Evolutionary conservation across 1,140 invertebrate genomes (phyloP).

Genomic region (Eurosta solidaginis): DNA sequence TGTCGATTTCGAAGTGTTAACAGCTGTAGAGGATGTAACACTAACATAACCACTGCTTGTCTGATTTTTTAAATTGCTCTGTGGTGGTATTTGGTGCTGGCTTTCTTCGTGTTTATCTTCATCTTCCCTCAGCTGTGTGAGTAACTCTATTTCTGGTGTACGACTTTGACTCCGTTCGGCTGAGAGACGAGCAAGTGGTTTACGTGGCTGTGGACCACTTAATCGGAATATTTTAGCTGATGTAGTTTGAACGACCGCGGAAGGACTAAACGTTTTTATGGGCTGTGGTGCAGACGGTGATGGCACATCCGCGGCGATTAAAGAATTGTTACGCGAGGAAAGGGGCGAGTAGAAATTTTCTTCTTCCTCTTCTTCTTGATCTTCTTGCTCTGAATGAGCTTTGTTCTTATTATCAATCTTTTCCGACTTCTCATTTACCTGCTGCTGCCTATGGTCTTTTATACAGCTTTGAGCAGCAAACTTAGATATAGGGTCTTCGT

Average conservation of each 20-base stretch:
- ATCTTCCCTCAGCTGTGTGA: not conserved
- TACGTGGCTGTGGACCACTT: slow-evolving; percentile 44
- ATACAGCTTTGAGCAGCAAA: not conserved
- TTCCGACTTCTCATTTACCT: not conserved
- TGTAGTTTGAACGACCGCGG: not conserved
- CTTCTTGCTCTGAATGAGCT: not conserved
- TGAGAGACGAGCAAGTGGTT: slow-evolving; percentile 36
- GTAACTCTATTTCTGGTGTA: not conserved
- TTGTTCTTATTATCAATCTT: not conserved
- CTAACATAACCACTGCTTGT: slow-evolving; percentile 48
- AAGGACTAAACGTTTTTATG: not conserved
- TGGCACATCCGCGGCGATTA: not conserved
- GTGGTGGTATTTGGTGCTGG: not conserved
- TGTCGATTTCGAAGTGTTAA: not conserved
- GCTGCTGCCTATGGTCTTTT: not conserved
- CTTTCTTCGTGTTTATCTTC: not conserved
- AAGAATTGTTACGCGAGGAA: slow-evolving; percentile 31
- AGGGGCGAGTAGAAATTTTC: slow-evolving; percentile 35
- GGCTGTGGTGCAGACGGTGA: not conserved
- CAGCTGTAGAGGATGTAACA: slow-evolving; percentile 23
- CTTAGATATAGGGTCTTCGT: not conserved
- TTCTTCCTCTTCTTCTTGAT: slow-evolving; percentile 15
- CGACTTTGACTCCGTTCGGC: slow-evolving; percentile 16
- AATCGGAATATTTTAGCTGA: not conserved
- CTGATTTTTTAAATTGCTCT: slow-evolving; percentile 5